These are phyloP conservation scores for Cataglyphis rosenhaueri DNA, from an alignment of 2,888 invertebrate genomes.

Conservation along the genomic window DNA sequence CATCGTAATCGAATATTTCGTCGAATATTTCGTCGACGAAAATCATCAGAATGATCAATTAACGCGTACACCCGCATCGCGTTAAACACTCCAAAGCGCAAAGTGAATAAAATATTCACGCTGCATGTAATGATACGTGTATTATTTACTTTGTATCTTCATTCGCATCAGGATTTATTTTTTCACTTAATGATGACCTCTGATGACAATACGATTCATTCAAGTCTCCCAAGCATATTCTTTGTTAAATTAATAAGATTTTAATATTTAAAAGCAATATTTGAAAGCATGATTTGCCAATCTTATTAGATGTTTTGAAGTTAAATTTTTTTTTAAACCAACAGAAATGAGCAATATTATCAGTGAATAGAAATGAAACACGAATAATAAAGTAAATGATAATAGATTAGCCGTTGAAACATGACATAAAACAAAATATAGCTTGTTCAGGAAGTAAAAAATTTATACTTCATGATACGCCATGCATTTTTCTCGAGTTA, in stretches of 20 bases:
- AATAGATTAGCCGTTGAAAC: slow-evolving; percentile 8
- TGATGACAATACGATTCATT: background rate
- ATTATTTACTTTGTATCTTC: background rate
- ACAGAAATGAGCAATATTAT: background rate
- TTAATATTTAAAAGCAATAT: too few relatives aligned
- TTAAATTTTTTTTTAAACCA: background rate
- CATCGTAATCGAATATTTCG: slow-evolving; percentile 49
- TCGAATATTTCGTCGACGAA: slow-evolving; percentile 32
- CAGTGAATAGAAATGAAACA: background rate
- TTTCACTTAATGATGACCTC: background rate
- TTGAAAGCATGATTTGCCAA: background rate
- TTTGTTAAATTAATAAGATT: background rate
- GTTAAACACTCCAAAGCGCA: slow-evolving; percentile 18
- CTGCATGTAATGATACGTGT: background rate
- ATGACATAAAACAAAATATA: background rate
- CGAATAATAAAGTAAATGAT: background rate
- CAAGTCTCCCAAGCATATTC: background rate
- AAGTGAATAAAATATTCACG: slow-evolving; percentile 30
- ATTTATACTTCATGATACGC: background rate
- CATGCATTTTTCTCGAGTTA: background rate
- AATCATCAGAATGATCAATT: slow-evolving; percentile 25
- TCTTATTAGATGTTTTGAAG: background rate
- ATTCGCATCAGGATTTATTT: background rate
- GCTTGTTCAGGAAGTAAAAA: background rate
- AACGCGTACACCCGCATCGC: slow-evolving; percentile 14